Conservation (phyloP, 2,113 vertebrate species). For the Entomyzon cyanotis region DNA sequence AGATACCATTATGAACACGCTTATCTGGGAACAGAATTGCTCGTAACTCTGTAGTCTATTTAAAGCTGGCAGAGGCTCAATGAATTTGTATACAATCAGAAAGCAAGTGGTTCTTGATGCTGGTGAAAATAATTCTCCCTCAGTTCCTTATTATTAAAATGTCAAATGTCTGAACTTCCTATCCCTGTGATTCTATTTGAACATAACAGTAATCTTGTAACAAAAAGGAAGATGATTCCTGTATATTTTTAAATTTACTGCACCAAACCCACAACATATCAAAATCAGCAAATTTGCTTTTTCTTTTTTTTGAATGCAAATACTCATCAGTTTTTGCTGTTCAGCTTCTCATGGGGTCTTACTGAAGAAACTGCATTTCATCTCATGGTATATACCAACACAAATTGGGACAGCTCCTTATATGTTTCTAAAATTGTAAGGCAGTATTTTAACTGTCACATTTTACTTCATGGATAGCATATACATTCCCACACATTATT, state of each 20-base stretch:
- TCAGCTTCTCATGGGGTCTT: background rate
- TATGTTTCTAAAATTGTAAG: background rate
- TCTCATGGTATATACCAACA: background rate
- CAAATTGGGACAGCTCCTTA: background rate
- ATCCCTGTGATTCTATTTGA: background rate
- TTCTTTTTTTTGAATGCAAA: background rate
- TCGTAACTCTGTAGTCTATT: background rate
- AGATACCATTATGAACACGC: background rate
- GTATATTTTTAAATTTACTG: background rate
- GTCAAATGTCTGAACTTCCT: background rate
- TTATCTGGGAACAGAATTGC: background rate
- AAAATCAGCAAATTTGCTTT: background rate
- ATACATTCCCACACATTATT: background rate
- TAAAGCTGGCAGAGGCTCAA: background rate
- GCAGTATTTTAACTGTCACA: background rate
- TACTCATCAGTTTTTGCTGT: background rate
- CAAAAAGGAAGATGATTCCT: background rate
- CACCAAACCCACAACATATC: background rate
- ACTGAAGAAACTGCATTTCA: background rate
- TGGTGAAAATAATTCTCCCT: background rate
- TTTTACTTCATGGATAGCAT: background rate
- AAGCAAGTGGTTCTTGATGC: background rate
- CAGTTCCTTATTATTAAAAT: background rate
- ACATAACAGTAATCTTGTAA: background rate
- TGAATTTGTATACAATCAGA: background rate